phyloP scores from a whole-genome alignment of 2,888 invertebrate species.

The Pediacus dermestoides region DNA sequence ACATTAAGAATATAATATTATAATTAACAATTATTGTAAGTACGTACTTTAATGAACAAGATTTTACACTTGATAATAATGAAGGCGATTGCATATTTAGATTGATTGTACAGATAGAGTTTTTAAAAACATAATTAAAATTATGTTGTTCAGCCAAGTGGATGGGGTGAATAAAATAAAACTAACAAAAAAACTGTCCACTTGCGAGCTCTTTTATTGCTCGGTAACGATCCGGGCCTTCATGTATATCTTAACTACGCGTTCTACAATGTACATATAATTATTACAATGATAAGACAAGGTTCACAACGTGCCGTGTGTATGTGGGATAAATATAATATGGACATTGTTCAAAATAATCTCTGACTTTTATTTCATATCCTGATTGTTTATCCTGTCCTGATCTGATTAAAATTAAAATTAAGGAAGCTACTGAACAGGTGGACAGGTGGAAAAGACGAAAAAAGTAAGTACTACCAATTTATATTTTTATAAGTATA shows the following conservation, averaged over 20 bases:
- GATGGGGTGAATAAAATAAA: conserved; percentile 20
- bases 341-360: conserved; percentile 81
- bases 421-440: too few relatives aligned
- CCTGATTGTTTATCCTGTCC: conserved; percentile 1
- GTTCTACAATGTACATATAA: conserved; percentile 67
- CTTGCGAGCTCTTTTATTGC: conserved; percentile 57
- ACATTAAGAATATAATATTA: conserved; percentile 49
- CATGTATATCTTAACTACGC: conserved; percentile 66
- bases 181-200: conserved; percentile 4
- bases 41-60: conserved; percentile 53
- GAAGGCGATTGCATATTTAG: conserved; percentile 48
- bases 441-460: too few relatives aligned
- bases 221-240: conserved; percentile 52
- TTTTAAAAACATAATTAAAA: conserved; percentile 47
- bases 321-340: conserved; percentile 83
- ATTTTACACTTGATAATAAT: conserved; percentile 50
- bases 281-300: conserved; percentile 78
- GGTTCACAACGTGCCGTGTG: conserved; percentile 89
- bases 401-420: too few relatives aligned
- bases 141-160: conserved; percentile 45
- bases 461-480: too few relatives aligned
- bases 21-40: conserved; percentile 48
- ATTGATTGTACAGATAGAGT: conserved; percentile 54
- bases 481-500: too few relatives aligned
- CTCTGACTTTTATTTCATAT: conserved; percentile 27